Conservation (phyloP, 2,113 vertebrate species). For the Lipotes vexillifer region DNA sequence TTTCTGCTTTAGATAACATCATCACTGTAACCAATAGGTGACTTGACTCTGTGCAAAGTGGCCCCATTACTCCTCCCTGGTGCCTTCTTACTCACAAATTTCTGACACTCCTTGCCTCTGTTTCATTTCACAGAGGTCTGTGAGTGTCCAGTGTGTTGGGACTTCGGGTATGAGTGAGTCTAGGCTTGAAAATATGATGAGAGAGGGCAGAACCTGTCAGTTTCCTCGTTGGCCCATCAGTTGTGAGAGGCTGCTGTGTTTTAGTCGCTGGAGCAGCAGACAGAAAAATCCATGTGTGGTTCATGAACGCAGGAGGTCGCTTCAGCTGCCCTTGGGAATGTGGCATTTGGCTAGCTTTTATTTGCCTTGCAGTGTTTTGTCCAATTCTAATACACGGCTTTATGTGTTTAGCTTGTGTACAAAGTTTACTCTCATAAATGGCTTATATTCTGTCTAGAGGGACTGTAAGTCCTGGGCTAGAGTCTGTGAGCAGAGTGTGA, state of each 20-base stretch:
- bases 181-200: background rate
- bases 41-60: background rate
- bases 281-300: background rate
- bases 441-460: constrained; percentile 60
- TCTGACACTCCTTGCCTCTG: background rate
- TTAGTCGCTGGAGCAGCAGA: background rate
- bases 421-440: constrained; percentile 63
- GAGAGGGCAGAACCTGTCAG: background rate
- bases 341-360: constrained; percentile 44
- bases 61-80: rapidly evolving
- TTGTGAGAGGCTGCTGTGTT: background rate
- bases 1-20: background rate
- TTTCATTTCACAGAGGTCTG: background rate
- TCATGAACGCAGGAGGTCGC: background rate
- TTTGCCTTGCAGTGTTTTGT: constrained; percentile 51
- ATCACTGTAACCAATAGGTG: rapidly evolving
- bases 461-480: constrained; percentile 50
- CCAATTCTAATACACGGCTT: constrained; percentile 59
- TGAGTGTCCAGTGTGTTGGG: background rate
- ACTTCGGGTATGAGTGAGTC: background rate
- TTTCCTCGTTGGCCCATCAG: background rate
- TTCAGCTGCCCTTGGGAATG: background rate
- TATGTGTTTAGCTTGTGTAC: constrained; percentile 36
- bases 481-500: constrained; percentile 70
- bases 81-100: background rate